phyloP scores from a whole-genome alignment of 2,113 vertebrate species.

The Odontophorus gujanensis region DNA sequence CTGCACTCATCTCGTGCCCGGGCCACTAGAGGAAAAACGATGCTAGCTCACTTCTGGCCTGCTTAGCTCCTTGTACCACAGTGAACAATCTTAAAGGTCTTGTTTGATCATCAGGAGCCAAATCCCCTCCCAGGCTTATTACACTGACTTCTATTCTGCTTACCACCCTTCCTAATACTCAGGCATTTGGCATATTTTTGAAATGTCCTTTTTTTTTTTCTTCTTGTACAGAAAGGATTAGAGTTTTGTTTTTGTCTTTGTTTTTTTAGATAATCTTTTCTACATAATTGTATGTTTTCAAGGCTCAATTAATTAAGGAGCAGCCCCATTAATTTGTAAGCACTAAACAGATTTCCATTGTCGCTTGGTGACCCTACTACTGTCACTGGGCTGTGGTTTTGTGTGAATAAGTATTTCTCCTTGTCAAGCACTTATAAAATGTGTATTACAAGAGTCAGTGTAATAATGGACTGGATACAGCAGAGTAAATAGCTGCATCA shows the following conservation, averaged over 20 bases:
- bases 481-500: not conserved
- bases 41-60: not conserved
- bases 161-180: not conserved
- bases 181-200: not conserved
- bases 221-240: not conserved
- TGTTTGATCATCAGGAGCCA: not conserved
- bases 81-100: not conserved
- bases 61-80: not conserved
- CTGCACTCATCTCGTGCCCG: not conserved
- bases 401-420: not conserved
- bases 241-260: not conserved
- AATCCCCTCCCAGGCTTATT: not conserved
- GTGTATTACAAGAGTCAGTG: not conserved
- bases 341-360: not conserved
- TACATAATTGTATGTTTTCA: not conserved
- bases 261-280: not conserved
- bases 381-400: not conserved
- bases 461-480: not conserved
- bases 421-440: not conserved
- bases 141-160: not conserved
- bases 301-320: not conserved
- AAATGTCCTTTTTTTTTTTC: not conserved
- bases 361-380: not conserved
- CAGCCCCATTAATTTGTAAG: not conserved
- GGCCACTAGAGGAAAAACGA: not conserved